These are phyloP conservation scores for Diacarnus erythraeanus DNA, from an alignment of 37 sponge, comb jelly and placozoan genomes.

Conservation along the genomic window DNA sequence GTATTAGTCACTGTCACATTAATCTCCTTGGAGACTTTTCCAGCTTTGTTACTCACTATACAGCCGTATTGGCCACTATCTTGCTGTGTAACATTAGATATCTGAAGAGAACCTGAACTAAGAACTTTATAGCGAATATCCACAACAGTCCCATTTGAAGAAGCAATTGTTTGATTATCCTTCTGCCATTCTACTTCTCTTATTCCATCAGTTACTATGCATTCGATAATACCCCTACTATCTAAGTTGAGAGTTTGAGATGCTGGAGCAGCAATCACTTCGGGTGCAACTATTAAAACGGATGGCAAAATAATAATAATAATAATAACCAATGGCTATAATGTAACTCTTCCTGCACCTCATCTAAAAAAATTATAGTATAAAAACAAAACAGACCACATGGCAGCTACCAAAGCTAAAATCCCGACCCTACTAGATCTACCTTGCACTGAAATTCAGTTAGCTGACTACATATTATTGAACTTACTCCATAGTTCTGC, in stretches of 20 bases:
- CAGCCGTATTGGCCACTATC: slow-evolving; percentile 28
- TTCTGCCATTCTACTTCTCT: not conserved
- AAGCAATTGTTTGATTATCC: not conserved
- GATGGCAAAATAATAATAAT: too few relatives aligned
- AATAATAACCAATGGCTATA: too few relatives aligned
- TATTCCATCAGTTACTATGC: not conserved
- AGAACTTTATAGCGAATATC: not conserved
- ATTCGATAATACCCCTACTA: not conserved
- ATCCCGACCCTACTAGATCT: too few relatives aligned
- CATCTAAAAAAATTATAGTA: too few relatives aligned
- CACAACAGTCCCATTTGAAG: not conserved
- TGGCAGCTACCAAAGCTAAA: too few relatives aligned
- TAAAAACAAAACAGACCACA: too few relatives aligned
- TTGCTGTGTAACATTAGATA: not conserved
- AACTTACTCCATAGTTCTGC: slow-evolving; percentile 39
- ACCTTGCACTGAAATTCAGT: too few relatives aligned
- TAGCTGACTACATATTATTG: not conserved
- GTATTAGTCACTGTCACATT: not conserved
- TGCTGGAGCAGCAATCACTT: not conserved
- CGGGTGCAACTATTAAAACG: not conserved
- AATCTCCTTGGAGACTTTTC: not conserved
- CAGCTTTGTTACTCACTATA: slow-evolving; percentile 24
- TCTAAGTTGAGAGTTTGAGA: not conserved
- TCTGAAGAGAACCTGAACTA: slow-evolving; percentile 13
- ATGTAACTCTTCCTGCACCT: too few relatives aligned